Evolutionary conservation across 2,113 vertebrate species (phyloP), one percentile per base, ranked within the genome.

Genomic region (Etheostoma spectabile): DNA sequence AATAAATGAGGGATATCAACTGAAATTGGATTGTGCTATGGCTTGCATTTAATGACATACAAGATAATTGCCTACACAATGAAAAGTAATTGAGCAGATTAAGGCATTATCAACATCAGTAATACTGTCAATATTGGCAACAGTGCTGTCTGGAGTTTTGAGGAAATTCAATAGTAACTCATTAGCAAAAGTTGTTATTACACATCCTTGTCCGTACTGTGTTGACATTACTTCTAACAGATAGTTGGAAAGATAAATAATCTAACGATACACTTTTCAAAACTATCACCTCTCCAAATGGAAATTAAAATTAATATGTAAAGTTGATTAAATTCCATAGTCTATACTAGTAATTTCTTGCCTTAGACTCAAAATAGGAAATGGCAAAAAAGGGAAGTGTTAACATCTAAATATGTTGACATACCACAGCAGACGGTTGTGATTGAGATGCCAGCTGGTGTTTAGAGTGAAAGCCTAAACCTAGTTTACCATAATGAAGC

Each of bases 381-480:
- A 77, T 19, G 27, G 57, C 67, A 70, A 53, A 68, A 67, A 67
- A 82, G 73, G 7, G 66, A 85, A 86, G 73, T 66, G 88, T 87
- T 86, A 84, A 67, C 77, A 73, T 86, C 65, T 82, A 87, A 90
- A 89, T 86, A 89, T 90, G 93, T 83, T 89, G 89, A 87, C 85
- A 91, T 79, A 72, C 85, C 79, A 75, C 88, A 90, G 85, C 89
- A 92, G 91, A 95, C 91, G 63, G 79, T 68, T 89, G 89, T 90
- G 91, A 92, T 80, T 91, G 91, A 94, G 90, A 93, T 60, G 65
- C 77, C 93, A 93, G 91, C 92, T 95, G 94, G 92, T 92, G 91
- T 93, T 94, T 92, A 87, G 87, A 92, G 83, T 74, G 71, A 86
- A 83, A 91, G 83, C 51, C 83, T 84, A 91, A 91, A 92, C 78